These are phyloP conservation scores for Apogon hyalosoma DNA, from an alignment of 2,797 vertebrate species.

Conservation along the genomic window DNA sequence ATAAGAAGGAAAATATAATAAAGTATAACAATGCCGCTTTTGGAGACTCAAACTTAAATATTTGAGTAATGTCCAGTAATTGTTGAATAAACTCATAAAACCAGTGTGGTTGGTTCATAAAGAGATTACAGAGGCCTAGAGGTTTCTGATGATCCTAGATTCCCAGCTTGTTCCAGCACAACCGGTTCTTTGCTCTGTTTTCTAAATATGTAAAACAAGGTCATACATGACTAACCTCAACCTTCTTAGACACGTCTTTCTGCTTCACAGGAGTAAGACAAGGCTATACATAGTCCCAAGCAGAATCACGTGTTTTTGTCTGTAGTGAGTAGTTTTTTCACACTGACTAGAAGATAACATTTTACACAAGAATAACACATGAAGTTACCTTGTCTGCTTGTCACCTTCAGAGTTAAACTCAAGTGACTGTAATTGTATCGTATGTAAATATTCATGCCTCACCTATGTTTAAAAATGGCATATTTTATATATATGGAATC, in stretches of 20 bases:
- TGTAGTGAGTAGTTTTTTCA: background rate
- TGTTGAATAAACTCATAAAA: background rate
- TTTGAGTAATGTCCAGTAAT: background rate
- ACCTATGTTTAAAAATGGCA: too few relatives aligned
- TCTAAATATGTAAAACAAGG: conserved; percentile 75
- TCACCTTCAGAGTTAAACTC: conserved; percentile 12
- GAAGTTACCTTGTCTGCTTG: background rate
- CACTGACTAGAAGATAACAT: conserved; percentile 4
- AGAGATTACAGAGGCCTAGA: background rate
- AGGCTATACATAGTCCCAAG: conserved; percentile 24
- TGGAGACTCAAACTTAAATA: too few relatives aligned
- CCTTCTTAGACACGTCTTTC: conserved; percentile 46
- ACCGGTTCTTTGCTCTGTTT: conserved; percentile 69
- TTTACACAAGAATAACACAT: conserved; percentile 3
- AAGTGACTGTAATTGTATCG: background rate
- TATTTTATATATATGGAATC: background rate
- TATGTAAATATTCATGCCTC: too few relatives aligned
- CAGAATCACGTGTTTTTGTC: conserved; percentile 1
- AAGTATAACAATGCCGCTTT: too few relatives aligned
- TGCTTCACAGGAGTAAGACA: conserved; percentile 54
- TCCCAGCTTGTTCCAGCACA: conserved; percentile 59
- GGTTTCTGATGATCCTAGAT: conserved; percentile 46
- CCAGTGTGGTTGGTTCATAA: conserved; percentile 14
- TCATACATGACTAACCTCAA: conserved; percentile 69
- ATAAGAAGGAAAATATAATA: too few relatives aligned